Percentiles rank a stretch among this genome's conserved stretches.
Conservation (phyloP, 2,113 vertebrate genomes). For the Artemisiospiza belli region DNA sequence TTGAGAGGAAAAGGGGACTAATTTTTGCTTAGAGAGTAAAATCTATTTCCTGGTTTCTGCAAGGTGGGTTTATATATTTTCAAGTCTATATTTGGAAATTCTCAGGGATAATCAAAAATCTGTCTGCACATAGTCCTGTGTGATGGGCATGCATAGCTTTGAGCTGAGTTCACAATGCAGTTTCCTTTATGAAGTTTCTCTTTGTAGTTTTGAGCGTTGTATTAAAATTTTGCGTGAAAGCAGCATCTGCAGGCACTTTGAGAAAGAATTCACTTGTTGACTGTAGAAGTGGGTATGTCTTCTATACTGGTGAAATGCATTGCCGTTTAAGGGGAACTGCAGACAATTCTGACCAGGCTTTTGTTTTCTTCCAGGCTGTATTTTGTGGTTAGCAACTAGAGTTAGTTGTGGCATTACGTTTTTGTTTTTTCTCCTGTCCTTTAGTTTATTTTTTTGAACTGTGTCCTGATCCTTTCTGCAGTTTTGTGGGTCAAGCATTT, state of each 20-base stretch:
- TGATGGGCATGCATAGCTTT: neutral
- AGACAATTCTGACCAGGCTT: neutral
- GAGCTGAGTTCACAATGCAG: neutral
- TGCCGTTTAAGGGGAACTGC: neutral
- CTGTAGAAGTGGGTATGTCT: neutral
- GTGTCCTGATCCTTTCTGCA: neutral
- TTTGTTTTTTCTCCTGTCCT: neutral
- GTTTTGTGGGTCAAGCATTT: neutral
- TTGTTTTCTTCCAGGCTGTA: neutral
- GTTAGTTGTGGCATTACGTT: neutral
- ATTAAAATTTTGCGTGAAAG: neutral
- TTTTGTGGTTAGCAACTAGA: neutral
- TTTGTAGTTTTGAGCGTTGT: neutral
- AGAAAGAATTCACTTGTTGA: neutral
- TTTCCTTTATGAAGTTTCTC: neutral
- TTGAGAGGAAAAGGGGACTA: neutral
- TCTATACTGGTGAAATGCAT: neutral
- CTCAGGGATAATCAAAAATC: neutral
- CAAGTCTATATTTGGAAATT: neutral
- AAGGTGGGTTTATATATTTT: neutral
- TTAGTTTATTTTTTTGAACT: neutral
- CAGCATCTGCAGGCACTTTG: constrained; percentile 5
- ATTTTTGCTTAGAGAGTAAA: neutral
- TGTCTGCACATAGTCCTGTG: neutral
- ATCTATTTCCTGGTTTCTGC: neutral